Evolutionary conservation across 1,140 invertebrate species (phyloP), one percentile per base, ranked within the genome.

Genomic region (Trinorchestia longiramus): DNA sequence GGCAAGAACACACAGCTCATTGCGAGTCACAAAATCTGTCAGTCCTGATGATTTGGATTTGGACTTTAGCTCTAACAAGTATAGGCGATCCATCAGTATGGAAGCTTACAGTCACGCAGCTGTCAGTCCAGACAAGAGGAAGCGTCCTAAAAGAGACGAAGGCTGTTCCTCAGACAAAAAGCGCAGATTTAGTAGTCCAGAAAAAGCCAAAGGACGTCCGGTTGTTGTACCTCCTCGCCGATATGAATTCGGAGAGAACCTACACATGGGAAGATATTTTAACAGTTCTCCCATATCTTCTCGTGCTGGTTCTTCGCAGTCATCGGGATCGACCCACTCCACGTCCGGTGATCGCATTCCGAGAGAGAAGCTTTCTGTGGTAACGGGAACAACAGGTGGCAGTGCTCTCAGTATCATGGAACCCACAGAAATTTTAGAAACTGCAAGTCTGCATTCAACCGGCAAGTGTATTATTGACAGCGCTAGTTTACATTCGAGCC

Each of bases 1-100:
- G 62, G 96, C 94, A 41, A 96, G 96, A 41, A 97, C 96, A 28
- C 96, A 97, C 95, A 97, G 96, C 87, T 97, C 96, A 41, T 90
- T 97, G 45, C 95, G 96, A 47, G 96, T 97, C 43, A 96, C 96
- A 36, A 97, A 97, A 87, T 97, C 96, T 36, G 96, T 97, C 28
- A 97, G 96, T 96, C 96, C 96, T 77, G 96, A 97, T 95, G 96
- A 96, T 0, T 23, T 96, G 47, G 96, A 97, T 57, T 92, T 96
- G 90, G 95, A 96, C 95, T 96, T 97, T n/a, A 88, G 95, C 28
- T 94, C 96, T 40, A 96, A 96, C 90, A 96, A 96, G 91, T 97
- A 97, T 53, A 96, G 96, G 36, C 95, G 96, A 11, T 97, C 96
- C 53, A 97, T 97, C 41, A 97, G 96, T 96, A 97, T 97, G 96